Conservation (phyloP, 2,113 vertebrate genomes). For the Athene cunicularia region DNA sequence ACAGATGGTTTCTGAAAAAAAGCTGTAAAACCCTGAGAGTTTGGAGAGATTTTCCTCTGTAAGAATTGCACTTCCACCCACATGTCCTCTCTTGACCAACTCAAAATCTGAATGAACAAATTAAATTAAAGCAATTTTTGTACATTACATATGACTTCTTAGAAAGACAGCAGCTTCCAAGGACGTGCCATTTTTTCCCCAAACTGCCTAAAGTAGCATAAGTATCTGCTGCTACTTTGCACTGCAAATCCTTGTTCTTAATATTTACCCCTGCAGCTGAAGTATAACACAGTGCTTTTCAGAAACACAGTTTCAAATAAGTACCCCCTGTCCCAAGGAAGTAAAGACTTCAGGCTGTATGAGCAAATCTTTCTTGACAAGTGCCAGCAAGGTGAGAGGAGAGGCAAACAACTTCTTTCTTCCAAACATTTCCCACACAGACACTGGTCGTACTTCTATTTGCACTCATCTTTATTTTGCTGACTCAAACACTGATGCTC, state of each 20-base stretch:
- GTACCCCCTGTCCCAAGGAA: neutral
- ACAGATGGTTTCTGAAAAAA: neutral
- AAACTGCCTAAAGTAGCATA: neutral
- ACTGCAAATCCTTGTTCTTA: neutral
- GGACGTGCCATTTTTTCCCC: neutral
- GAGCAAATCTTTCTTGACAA: neutral
- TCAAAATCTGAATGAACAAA: neutral
- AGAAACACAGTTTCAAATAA: neutral
- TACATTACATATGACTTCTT: neutral
- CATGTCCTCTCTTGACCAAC: neutral
- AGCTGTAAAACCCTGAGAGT: neutral
- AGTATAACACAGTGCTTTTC: neutral
- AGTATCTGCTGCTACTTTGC: neutral
- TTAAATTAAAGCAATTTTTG: neutral
- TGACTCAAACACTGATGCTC: neutral
- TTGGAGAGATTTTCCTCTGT: neutral
- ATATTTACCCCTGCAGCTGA: neutral
- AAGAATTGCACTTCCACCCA: neutral
- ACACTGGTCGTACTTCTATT: neutral
- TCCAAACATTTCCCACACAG: neutral
- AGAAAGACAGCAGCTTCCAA: neutral
- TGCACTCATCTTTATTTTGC: neutral
- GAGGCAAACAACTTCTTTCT: neutral
- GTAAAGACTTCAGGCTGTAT: neutral
- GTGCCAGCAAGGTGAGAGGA: constrained; percentile 13